These are phyloP conservation scores for Coryphaenoides rupestris DNA, from an alignment of 2,113 vertebrate genomes.

Conservation along the genomic window DNA sequence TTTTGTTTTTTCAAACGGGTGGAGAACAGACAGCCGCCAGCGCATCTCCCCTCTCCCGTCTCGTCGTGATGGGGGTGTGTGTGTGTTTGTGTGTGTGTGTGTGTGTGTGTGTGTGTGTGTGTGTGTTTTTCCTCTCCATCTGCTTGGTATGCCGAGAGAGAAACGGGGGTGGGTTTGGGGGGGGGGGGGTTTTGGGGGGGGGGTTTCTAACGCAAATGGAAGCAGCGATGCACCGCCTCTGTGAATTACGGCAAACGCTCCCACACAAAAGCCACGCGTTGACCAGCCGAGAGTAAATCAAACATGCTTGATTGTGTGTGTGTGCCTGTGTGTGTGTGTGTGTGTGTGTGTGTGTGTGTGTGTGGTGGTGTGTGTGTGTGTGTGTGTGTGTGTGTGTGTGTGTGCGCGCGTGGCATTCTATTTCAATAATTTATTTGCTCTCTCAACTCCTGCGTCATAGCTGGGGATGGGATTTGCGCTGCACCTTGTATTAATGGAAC, in stretches of 20 bases:
- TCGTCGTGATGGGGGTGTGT: conserved; percentile 1
- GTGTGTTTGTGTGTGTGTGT: background rate
- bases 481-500: conserved; percentile 57
- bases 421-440: conserved; percentile 59
- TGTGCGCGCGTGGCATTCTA: too few species aligned
- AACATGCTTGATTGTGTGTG: conserved; percentile 23
- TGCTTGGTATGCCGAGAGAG: conserved; percentile 4
- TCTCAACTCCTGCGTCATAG: conserved; percentile 55
- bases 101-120: background rate
- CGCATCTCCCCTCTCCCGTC: background rate
- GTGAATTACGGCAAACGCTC: conserved; percentile 37
- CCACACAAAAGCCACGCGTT: conserved; percentile 31
- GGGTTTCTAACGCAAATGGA: background rate
- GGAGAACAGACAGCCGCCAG: too few species aligned
- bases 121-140: background rate
- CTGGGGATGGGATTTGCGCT: conserved; percentile 41
- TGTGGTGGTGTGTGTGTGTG: conserved; percentile 22
- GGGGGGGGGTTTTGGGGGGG: too few species aligned
- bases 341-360: conserved; percentile 12
- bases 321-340: background rate
- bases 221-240: background rate
- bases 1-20: too few species aligned
- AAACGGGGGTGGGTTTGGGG: too few species aligned
- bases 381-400: conserved; percentile 32
- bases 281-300: conserved; percentile 28